Evolutionary conservation across 1,140 invertebrate species (phyloP).

Genomic region (Battus philenor): DNA sequence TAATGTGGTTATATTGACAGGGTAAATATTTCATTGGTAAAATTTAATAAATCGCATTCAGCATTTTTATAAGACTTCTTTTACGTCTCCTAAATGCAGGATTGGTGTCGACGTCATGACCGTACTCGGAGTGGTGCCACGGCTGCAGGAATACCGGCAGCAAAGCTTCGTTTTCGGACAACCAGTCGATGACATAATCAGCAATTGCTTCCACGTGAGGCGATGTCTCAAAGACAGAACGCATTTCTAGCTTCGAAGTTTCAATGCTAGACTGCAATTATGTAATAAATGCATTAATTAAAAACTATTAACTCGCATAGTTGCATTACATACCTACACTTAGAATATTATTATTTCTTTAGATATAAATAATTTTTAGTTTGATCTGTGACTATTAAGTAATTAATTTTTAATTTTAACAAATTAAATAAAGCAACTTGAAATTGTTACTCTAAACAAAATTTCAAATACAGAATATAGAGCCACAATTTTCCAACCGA

Average conservation of each 20-base stretch:
- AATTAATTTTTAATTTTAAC: no score
- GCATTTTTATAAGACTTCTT: conserved; percentile 27
- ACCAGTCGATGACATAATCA: conserved; percentile 56
- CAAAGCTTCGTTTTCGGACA: conserved; percentile 45
- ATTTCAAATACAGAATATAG: no score
- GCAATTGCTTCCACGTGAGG: conserved; percentile 47
- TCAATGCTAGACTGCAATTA: conserved; percentile 24
- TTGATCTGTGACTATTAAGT: no score
- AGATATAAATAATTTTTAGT: no score
- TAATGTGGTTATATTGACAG: no score
- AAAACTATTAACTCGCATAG: no score
- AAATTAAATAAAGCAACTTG: no score
- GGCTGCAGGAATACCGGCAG: conserved; percentile 53
- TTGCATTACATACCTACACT: no score
- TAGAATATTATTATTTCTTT: no score
- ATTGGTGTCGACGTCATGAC: conserved; percentile 26
- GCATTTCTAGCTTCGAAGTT: conserved; percentile 27
- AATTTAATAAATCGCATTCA: conserved; percentile 30
- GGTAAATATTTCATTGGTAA: no score
- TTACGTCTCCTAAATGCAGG: conserved; percentile 38
- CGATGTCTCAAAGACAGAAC: conserved; percentile 43
- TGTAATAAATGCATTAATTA: conserved; percentile 11
- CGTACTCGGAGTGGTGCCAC: conserved; percentile 22
- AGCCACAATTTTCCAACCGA: no score
- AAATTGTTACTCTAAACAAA: no score